These are phyloP conservation scores for Halichondria panicea DNA, from an alignment of 37 sponge, comb jelly and placozoan genomes.

Conservation along the genomic window DNA sequence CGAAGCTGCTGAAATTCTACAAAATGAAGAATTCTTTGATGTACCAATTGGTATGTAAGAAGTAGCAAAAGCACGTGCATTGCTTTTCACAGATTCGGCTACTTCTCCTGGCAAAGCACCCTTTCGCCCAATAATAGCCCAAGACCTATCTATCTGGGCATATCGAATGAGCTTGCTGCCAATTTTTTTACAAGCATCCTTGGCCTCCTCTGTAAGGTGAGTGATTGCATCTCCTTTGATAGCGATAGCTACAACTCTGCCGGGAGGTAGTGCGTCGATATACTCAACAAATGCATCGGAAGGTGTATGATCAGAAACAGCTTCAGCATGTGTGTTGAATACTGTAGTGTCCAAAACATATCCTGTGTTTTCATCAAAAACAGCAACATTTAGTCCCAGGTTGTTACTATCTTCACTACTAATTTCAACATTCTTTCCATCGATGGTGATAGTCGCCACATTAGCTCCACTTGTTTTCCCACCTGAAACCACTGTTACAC, in stretches of 20 bases:
- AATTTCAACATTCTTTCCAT: too few relatives aligned
- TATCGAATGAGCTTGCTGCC: background rate
- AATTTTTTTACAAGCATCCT: too few relatives aligned
- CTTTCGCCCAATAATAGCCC: conserved; percentile 3
- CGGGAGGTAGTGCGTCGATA: background rate
- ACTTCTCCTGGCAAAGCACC: background rate
- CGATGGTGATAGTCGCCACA: too few relatives aligned
- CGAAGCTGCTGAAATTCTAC: too few relatives aligned
- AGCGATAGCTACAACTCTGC: background rate
- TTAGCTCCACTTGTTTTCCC: too few relatives aligned
- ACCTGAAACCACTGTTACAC: too few relatives aligned
- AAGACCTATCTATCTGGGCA: background rate
- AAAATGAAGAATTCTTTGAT: too few relatives aligned
- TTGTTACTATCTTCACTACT: too few relatives aligned
- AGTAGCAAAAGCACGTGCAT: too few relatives aligned
- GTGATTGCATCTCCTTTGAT: background rate
- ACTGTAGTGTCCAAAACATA: background rate
- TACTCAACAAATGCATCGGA: background rate
- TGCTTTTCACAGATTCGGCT: background rate
- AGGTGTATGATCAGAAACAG: too few relatives aligned
- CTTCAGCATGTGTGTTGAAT: background rate
- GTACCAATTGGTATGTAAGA: too few relatives aligned
- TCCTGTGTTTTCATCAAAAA: background rate
- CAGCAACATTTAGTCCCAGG: background rate
- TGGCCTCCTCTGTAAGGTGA: background rate